These are phyloP conservation scores for Thera obeliscata DNA, from an alignment of 2,888 invertebrate genomes.

Conservation along the genomic window DNA sequence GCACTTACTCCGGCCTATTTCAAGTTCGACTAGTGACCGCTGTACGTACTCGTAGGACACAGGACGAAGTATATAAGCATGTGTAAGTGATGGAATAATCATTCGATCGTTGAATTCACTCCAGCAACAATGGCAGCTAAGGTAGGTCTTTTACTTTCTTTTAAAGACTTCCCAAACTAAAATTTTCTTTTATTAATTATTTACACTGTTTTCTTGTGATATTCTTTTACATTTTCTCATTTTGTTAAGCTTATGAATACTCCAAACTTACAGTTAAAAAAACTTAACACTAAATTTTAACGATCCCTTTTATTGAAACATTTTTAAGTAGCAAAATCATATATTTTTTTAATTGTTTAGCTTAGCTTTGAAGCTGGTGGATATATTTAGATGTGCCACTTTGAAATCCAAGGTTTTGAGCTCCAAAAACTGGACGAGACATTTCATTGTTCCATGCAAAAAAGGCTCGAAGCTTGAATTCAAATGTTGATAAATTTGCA, in stretches of 20 bases:
- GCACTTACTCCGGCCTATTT: constrained; percentile 44
- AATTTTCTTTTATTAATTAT: neutral
- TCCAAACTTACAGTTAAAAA: too few relatives aligned
- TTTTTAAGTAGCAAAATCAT: too few relatives aligned
- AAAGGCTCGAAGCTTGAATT: constrained; percentile 17
- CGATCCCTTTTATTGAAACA: too few relatives aligned
- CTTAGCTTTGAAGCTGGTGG: too few relatives aligned
- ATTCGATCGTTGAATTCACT: constrained; percentile 57
- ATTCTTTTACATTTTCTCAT: neutral
- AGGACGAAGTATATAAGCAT: constrained; percentile 57
- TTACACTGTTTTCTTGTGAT: neutral
- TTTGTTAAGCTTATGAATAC: too few relatives aligned
- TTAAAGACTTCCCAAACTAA: neutral
- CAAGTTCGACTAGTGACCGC: constrained; percentile 56
- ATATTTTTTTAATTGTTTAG: too few relatives aligned
- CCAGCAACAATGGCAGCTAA: constrained; percentile 69
- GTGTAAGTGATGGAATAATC: constrained; percentile 47
- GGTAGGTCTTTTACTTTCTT: constrained; percentile 46
- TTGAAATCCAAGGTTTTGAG: neutral
- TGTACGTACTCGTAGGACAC: constrained; percentile 11
- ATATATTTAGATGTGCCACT: neutral
- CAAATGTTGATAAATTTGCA: constrained; percentile 28
- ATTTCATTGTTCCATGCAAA: constrained; percentile 19
- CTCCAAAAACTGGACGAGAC: neutral
- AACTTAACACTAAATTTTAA: too few relatives aligned